Percentiles rank a stretch among this genome's conserved stretches.
Conservation (phyloP, 2,113 vertebrate genomes). For the Grallaria varia region DNA sequence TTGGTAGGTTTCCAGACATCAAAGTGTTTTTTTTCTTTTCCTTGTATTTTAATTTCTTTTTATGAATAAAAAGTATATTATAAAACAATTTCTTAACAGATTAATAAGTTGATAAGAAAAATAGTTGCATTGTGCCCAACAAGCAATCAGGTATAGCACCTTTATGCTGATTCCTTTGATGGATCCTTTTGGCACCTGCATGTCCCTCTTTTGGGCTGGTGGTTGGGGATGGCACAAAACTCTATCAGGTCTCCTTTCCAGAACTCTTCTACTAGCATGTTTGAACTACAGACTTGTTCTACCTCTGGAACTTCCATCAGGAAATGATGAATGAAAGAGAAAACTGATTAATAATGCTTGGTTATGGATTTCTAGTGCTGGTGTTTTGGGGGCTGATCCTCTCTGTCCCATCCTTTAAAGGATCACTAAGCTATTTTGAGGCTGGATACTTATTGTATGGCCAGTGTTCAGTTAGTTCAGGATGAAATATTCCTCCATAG, state of each 20-base stretch:
- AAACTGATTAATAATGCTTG: background rate
- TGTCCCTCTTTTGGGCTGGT: background rate
- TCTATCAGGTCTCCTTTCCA: background rate
- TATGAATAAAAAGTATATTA: background rate
- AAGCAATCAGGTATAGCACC: rapidly evolving
- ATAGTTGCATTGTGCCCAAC: background rate
- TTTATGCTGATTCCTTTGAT: background rate
- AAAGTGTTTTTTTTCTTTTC: background rate
- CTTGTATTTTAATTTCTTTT: background rate
- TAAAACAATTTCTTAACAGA: background rate
- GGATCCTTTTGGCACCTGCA: background rate
- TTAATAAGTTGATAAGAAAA: background rate
- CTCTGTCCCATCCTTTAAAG: background rate
- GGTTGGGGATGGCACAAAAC: background rate
- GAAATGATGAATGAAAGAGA: background rate
- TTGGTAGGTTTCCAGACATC: background rate
- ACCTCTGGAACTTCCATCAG: background rate
- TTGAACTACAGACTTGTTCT: background rate
- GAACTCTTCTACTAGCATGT: background rate
- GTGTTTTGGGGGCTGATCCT: background rate
- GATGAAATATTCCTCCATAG: background rate
- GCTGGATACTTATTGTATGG: background rate
- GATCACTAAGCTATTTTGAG: background rate
- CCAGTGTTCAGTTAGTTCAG: background rate
- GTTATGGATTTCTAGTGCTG: background rate